These are phyloP conservation scores for Pentamera pediparva DNA, from an alignment of 53 echinoderm and acorn worm species.

Conservation along the genomic window DNA sequence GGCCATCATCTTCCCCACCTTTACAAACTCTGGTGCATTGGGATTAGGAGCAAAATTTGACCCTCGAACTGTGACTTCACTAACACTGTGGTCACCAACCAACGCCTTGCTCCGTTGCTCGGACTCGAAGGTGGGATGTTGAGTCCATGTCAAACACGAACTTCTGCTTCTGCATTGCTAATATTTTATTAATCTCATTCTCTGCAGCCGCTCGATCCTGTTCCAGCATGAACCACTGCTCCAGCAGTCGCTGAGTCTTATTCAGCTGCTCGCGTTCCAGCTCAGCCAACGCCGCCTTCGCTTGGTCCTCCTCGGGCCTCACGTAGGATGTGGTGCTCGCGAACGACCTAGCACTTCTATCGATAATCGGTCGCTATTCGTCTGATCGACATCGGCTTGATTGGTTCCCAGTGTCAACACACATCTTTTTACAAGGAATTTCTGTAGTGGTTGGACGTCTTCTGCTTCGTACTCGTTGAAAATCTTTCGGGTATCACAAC, in stretches of 20 bases:
- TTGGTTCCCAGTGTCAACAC: too few relatives aligned
- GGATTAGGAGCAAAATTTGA: too few relatives aligned
- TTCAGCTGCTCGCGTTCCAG: background rate
- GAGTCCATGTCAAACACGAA: slow-evolving; percentile 6
- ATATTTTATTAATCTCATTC: background rate
- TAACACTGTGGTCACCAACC: too few relatives aligned
- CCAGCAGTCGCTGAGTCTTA: background rate
- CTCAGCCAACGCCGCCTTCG: background rate
- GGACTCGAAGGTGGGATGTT: too few relatives aligned
- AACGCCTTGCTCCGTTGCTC: too few relatives aligned
- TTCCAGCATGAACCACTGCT: slow-evolving; percentile 10
- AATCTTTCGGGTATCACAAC: too few relatives aligned
- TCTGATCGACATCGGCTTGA: background rate
- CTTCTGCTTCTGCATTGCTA: background rate
- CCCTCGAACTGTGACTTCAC: too few relatives aligned
- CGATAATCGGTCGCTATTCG: background rate
- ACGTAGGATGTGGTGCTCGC: background rate
- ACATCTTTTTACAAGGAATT: too few relatives aligned
- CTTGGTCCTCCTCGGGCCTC: background rate
- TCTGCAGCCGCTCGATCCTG: background rate
- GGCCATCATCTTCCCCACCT: too few relatives aligned
- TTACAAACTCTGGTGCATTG: too few relatives aligned
- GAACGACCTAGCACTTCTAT: background rate
- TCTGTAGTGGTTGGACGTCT: too few relatives aligned
- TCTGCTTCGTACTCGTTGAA: too few relatives aligned